Base-by-base conservation (phyloP, 2,113 vertebrate genomes). In the Ctenomys sociabilis region DNA sequence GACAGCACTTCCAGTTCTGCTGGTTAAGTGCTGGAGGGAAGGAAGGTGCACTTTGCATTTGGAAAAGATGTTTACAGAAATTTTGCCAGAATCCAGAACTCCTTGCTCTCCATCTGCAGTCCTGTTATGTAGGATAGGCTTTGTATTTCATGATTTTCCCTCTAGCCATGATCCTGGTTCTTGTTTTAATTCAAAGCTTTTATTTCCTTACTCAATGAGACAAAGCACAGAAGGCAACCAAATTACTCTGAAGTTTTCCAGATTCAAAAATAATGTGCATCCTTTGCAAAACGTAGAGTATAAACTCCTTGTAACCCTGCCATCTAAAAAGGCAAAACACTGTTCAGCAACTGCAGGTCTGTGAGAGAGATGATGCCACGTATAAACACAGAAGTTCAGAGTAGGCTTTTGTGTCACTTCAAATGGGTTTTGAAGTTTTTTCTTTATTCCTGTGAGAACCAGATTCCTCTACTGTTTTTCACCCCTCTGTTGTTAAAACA, bases 161-260 rank as follows among this genome's bases (percentile, higher is more conserved):
- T 95, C 59, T n/a, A 11, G 61, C 93, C 95, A 70, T 63, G n/a
- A 97, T 90, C 75, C 81, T 77, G 21, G 93, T 95, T 97, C 95
- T 91, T 98, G 94, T 81, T 97, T 97, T 97, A 87, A 95, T 95
- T 96, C n/a, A n/a, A n/a, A n/a, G n/a, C n/a, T 54, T 2, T 54
- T 57, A 4, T 80, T 94, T 82, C 85, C 93, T 81, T 88, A 94
- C 90, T 95, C 90, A 96, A 95, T 93, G 94, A 97, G 97, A 96
- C 88, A 93, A 97, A 98, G 97, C 91, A 61, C 93, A 97, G 92
- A 95, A 96, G 68, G 70, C 83, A 78, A 40, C 90, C 85, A 75
- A 92, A 91, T 90, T 68, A 43, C 94, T 97, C 85, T 85, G 97
- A 92, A 91, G 81, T 37, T 45, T 96, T 78, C 94, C 96, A 96